Base-by-base conservation (phyloP, 2,888 invertebrate species). In the Holacanthella duospinosa region DNA sequence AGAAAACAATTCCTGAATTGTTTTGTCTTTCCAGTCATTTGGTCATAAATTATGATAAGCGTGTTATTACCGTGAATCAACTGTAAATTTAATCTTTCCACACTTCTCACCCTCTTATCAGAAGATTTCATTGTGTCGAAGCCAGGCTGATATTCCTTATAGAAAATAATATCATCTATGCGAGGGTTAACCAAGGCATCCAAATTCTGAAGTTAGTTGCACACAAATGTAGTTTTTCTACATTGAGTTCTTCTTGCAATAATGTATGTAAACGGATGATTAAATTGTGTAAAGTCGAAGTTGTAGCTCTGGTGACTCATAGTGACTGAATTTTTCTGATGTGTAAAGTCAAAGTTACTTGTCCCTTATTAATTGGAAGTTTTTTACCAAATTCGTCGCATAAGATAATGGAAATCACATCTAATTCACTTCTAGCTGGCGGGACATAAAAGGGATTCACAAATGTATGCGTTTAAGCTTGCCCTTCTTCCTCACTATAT, bases 11-110 rank as follows among this genome's bases (percentile, higher is more conserved):
- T 55, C 56, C n/a, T n/a, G n/a, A n/a, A n/a, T n/a, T n/a, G n/a
- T n/a, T n/a, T 24, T 61, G 28, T 59, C 63, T 61, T n/a, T 59
- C 43, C 26, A 59, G n/a, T 27, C 61, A 66, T 66, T 54, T 57
- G 57, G 57, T 66, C 66, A 36, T 66, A n/a, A n/a, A n/a, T n/a
- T n/a, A n/a, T n/a, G n/a, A 21, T 28, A 27, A 16, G 58, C n/a
- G n/a, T n/a, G n/a, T 44, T 9, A 59, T 43, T 43, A 59, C 21
- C 54, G 19, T 16, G 55, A 6, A 59, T 25, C 25, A 54, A 53
- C 1, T 60, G 29, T 26, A 60, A 44, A 6, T 56, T 19, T 16
- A 63, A 4, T 1, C 61, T 61, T 28, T 59, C 6, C 1, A 43
- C 9, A 3, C 62, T 1, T 9, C 6, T 1, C 9, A 62, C n/a